These are phyloP conservation scores for Vanessa cardui DNA, from an alignment of 2,888 invertebrate species.

Conservation along the genomic window DNA sequence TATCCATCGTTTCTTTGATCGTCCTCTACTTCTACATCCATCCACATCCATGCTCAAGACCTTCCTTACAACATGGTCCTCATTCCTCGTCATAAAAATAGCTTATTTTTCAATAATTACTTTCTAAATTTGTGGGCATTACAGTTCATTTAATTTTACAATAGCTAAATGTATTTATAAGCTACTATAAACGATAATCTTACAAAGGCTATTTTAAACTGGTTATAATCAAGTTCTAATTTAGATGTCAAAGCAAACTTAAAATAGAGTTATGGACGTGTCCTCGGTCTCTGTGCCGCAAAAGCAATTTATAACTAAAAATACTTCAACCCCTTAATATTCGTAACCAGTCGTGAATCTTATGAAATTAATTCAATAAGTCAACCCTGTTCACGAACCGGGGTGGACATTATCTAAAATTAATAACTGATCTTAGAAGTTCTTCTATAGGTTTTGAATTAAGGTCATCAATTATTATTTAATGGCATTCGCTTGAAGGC, in stretches of 20 bases:
- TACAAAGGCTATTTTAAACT: slow-evolving; percentile 6
- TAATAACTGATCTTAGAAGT: slow-evolving; percentile 17
- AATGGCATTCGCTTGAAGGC: neutral
- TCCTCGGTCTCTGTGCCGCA: slow-evolving; percentile 57
- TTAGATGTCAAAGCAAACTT: slow-evolving; percentile 46
- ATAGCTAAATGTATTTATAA: neutral
- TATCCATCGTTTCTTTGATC: too few species aligned
- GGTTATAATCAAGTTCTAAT: slow-evolving; percentile 48
- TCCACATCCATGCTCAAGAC: too few species aligned
- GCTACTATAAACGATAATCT: neutral
- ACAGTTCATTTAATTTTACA: too few species aligned
- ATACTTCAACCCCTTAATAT: slow-evolving; percentile 75
- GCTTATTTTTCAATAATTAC: too few species aligned
- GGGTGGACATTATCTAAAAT: slow-evolving; percentile 48
- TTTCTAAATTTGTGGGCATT: too few species aligned
- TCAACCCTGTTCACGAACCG: slow-evolving; percentile 65
- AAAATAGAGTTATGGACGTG: slow-evolving; percentile 58
- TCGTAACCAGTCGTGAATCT: slow-evolving; percentile 66
- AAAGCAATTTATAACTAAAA: slow-evolving; percentile 71
- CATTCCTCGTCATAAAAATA: too few species aligned
- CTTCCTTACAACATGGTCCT: too few species aligned
- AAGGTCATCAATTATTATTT: slow-evolving; percentile 16
- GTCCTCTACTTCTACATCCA: too few species aligned
- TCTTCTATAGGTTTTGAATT: slow-evolving; percentile 14
- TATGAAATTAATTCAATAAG: slow-evolving; percentile 78